Percentiles rank a stretch among this genome's conserved stretches.
Evolutionary conservation across 2,113 vertebrate genomes (phyloP).

Genomic region (Urocitellus parryii): DNA sequence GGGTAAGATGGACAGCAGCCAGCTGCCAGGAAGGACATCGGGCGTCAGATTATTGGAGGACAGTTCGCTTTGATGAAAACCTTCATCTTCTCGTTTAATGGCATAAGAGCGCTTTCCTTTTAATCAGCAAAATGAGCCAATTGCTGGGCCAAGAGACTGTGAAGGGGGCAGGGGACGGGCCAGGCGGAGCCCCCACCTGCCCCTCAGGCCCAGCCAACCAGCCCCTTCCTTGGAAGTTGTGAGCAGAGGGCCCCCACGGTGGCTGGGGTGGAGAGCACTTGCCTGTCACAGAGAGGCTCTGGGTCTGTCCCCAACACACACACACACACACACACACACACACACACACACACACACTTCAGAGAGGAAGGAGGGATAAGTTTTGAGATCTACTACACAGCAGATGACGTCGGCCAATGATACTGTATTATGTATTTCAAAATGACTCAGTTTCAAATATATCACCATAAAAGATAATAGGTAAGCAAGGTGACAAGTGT

Average conservation of each 20-base stretch:
- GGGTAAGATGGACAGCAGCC: conserved; percentile 32
- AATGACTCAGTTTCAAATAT: background rate
- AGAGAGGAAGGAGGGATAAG: background rate
- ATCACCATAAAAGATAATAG: background rate
- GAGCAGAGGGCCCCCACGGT: too few relatives aligned
- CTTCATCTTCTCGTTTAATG: background rate
- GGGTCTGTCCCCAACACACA: too few relatives aligned
- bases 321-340: too few relatives aligned
- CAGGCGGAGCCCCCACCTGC: too few relatives aligned
- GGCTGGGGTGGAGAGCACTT: too few relatives aligned
- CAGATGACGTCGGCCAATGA: background rate
- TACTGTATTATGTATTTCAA: background rate
- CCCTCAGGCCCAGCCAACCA: too few relatives aligned
- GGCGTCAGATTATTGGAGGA: conserved; percentile 15
- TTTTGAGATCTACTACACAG: background rate
- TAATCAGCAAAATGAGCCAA: background rate
- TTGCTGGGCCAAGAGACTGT: background rate
- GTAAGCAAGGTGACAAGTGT: background rate
- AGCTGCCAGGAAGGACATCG: conserved; percentile 2
- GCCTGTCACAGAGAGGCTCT: too few relatives aligned
- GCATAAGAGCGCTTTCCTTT: background rate
- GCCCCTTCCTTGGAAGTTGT: too few relatives aligned
- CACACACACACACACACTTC: background rate
- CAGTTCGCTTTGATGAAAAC: conserved; percentile 49
- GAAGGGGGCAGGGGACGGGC: background rate